Evolutionary conservation across 2,113 vertebrate species (phyloP), one percentile per base, ranked within the genome.

Genomic region (Equus quagga): DNA sequence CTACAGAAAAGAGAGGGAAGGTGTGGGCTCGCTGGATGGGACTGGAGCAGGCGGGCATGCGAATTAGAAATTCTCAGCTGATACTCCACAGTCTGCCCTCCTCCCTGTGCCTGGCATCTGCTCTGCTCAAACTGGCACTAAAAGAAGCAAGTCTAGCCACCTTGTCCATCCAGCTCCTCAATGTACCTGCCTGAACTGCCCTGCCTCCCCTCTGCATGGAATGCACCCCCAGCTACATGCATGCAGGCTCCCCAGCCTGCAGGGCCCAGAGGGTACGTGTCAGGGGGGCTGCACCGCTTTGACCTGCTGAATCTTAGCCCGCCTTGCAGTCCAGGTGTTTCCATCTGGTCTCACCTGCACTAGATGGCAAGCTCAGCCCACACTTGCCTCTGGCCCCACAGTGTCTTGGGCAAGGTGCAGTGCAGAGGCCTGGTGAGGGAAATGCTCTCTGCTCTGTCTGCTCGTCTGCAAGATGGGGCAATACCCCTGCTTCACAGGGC

Each of bases 21-120:
- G 24, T 2, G 8, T 33, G 80, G 44, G 64, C 2, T 65, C 24
- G 15, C 65, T 19, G 73, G 54, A 19, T 41, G 62, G 41, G 72
- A 70, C 7, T 0, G 1, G 13, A 60, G 46, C 65, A 44, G 18
- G 8, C 0, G 1, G 85, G 69, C 54, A 10, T 62, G 51, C 6
- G 60, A 36, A 51, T 69, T 5, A 79, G 75, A 86, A 56, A 19
- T 21, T 64, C 72, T 56, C 36, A 36, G 36, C 36, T 80, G 33
- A 14, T 2, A 31, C 10, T 23, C 51, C 33, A 8, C 5, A 23
- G 78, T 2, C 13, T 5, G 13, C 46, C 58, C 51, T 62, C 24
- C 73, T 95, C 67, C n/a, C 21, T 7, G 15, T 4, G 2, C 33
- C 44, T 21, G 17, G 70, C 58, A 15, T 36, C 49, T 75, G 15